phyloP scores from a whole-genome alignment of 2,888 invertebrate species.

The Mythimna impura region DNA sequence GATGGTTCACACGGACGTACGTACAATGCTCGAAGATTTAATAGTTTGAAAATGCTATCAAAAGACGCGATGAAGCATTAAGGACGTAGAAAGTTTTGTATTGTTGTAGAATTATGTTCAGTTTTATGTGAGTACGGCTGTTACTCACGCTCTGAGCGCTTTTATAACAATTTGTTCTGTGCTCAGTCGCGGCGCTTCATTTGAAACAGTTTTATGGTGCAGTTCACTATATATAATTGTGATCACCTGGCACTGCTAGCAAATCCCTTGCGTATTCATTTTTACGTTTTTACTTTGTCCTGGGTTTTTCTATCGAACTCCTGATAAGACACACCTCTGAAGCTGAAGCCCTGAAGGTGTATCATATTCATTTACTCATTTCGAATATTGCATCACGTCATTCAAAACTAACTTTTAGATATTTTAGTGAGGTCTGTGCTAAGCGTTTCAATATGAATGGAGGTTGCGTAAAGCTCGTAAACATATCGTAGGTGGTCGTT shows the following conservation, averaged over 20 bases:
- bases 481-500: slow-evolving; percentile 37
- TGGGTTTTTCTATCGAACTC: background rate
- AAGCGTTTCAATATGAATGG: slow-evolving; percentile 40
- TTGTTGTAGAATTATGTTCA: slow-evolving; percentile 46
- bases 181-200: background rate
- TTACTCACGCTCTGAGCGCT: slow-evolving; percentile 13
- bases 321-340: too few species aligned
- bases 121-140: slow-evolving; percentile 31
- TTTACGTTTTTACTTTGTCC: background rate
- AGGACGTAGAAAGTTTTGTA: slow-evolving; percentile 38
- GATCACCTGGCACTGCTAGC: slow-evolving; percentile 4
- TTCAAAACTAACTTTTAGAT: slow-evolving; percentile 16
- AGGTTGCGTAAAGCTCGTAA: slow-evolving; percentile 40
- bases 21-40: slow-evolving; percentile 40
- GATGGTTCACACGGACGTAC: slow-evolving; percentile 39
- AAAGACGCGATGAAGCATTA: slow-evolving; percentile 50
- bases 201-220: slow-evolving; percentile 17
- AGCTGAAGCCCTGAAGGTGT: background rate
- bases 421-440: background rate
- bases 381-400: slow-evolving; percentile 7
- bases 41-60: slow-evolving; percentile 51
- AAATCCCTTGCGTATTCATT: background rate
- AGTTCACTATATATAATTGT: background rate
- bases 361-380: slow-evolving; percentile 10
- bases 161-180: slow-evolving; percentile 26